phyloP scores from a whole-genome alignment of 2,113 vertebrate genomes.

The Macaca mulatta region DNA sequence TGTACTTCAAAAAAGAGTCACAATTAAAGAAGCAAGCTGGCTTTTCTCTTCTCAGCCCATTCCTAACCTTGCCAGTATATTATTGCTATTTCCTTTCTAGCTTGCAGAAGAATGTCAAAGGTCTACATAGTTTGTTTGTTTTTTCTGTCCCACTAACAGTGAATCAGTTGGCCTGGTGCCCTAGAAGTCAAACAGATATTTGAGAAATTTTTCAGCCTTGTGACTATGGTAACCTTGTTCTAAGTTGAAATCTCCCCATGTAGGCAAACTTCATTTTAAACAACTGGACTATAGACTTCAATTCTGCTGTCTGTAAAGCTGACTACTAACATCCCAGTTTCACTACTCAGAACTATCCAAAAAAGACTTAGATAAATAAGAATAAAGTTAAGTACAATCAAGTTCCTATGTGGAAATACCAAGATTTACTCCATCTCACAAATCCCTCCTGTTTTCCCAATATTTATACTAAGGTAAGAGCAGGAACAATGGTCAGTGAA shows the following conservation, averaged over 20 bases:
- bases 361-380: not conserved
- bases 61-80: not conserved
- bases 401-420: not conserved
- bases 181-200: constrained; percentile 10
- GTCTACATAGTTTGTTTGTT: not conserved
- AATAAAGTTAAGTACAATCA: not conserved
- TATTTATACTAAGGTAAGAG: not conserved
- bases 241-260: not conserved
- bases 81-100: constrained; percentile 50
- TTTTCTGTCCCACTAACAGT: not conserved
- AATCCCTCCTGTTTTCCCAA: not conserved
- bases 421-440: not conserved
- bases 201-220: not conserved
- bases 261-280: not conserved
- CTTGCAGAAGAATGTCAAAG: constrained; percentile 41
- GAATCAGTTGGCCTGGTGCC: not conserved
- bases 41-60: not conserved
- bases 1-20: not conserved
- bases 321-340: not conserved
- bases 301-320: not conserved
- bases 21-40: constrained; percentile 12
- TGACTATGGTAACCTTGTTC: not conserved
- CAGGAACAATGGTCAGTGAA: not conserved
- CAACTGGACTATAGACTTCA: not conserved
- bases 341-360: not conserved